Evolutionary conservation across 2,888 invertebrate genomes (phyloP).

Genomic region (Tolmerus cingulatus): DNA sequence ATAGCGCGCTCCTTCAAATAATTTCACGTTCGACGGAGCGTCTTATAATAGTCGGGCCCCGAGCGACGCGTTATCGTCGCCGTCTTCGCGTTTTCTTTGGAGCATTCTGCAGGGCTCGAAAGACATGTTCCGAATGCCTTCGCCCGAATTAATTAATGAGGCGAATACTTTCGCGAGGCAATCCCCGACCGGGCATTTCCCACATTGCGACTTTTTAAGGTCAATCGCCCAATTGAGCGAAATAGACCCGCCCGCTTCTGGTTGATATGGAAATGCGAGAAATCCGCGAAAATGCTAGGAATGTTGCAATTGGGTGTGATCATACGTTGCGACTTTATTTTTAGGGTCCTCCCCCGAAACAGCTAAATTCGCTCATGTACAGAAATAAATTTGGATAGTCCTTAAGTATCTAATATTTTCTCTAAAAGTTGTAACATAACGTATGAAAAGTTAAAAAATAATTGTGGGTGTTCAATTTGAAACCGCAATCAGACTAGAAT

Average conservation of each 20-base stretch:
- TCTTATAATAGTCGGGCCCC: neutral
- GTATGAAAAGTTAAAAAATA: too few relatives aligned
- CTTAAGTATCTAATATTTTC: too few relatives aligned
- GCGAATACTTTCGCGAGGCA: conserved; percentile 8
- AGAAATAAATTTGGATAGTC: too few relatives aligned
- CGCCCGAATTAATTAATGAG: conserved; percentile 42
- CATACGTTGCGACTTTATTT: neutral
- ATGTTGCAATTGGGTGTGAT: neutral
- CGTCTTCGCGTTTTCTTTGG: neutral
- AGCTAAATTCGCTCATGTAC: too few relatives aligned
- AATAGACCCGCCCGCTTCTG: neutral
- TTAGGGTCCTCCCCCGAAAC: neutral
- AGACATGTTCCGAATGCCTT: conserved; percentile 30
- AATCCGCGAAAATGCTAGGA: conserved; percentile 1
- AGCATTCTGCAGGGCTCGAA: neutral
- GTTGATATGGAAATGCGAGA: conserved; percentile 12
- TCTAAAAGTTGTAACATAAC: too few relatives aligned
- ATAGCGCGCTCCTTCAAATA: conserved; percentile 13
- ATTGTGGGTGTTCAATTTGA: too few relatives aligned
- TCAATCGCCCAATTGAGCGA: neutral
- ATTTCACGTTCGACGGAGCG: conserved; percentile 28
- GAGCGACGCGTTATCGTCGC: neutral
- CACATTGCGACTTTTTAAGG: neutral
- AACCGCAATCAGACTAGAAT: too few relatives aligned
- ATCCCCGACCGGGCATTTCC: neutral